These are phyloP conservation scores for Indicator maculatus DNA, from an alignment of 2,113 vertebrate genomes.

Conservation along the genomic window DNA sequence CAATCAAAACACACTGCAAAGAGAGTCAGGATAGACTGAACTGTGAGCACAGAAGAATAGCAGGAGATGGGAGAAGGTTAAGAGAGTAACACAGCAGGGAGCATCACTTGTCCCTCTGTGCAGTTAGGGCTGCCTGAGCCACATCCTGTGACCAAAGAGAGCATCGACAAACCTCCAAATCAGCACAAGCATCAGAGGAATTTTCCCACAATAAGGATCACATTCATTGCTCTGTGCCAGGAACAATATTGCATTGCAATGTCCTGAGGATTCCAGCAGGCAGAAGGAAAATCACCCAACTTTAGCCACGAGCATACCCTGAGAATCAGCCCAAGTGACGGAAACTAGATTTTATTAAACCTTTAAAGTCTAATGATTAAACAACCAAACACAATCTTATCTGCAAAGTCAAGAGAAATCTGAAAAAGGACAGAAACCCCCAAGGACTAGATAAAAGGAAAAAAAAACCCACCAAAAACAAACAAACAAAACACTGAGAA, in stretches of 20 bases:
- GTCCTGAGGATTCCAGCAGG: not conserved
- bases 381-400: not conserved
- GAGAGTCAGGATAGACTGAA: not conserved
- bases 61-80: not conserved
- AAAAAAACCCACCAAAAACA: not conserved
- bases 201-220: constrained; percentile 43
- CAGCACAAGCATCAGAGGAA: not conserved
- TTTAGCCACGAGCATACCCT: not conserved
- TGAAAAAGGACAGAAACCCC: not conserved
- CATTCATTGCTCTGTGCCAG: not conserved
- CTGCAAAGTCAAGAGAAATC: not conserved
- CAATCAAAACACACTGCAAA: not conserved
- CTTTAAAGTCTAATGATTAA: not conserved
- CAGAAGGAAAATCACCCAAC: not conserved
- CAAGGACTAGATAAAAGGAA: not conserved
- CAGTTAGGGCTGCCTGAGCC: not conserved
- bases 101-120: not conserved
- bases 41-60: not conserved
- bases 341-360: not conserved
- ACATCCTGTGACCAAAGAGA: not conserved
- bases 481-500: not conserved
- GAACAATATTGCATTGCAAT: not conserved
- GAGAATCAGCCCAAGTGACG: not conserved
- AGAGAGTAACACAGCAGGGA: not conserved
- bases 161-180: not conserved